Base-by-base conservation (phyloP, 1,140 invertebrate species). In the Agrypnia vestita region DNA sequence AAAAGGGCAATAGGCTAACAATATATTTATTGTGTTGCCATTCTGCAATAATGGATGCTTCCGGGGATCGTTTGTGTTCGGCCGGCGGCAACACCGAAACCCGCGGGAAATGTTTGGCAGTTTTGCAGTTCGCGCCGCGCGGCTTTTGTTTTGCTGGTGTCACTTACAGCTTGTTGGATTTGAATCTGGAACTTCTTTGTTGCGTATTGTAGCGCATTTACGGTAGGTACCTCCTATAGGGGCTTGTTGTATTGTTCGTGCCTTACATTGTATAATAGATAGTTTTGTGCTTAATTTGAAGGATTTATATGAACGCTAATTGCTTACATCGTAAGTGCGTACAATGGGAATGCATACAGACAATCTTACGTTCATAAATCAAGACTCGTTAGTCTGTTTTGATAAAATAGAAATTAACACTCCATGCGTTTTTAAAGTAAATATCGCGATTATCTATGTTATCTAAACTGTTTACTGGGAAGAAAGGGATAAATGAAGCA, bases 1-100 rank as follows among this genome's bases (percentile, higher is more conserved):
- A 61, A 81, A 80, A 61, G 73, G 43, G 73, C 79, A 80, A 67
- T 69, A n/a, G 69, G 47, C 21, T 47, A 67, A 78, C 76, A 78
- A 78, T 71, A 35, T 13, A 17, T 43, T 35, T 64, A 71, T 78
- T 78, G 76, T 78, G 62, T 61, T 21, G 35, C 53, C 56, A 67
- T 59, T 44, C 61, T 55, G 76, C 49, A 10, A 46, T 75, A 75
- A 74, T 75, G 59, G 72, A 53, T 62, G 56, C 78, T 80, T 81
- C 72, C 74, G 74, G 78, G 21, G 46, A 53, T 55, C 51, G 15
- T 71, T 79, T 72, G 46, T 47, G 19, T 67, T 55, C 46, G 21
- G 69, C 44, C 46, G 64, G 64, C 46, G 64, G 64, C 64, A 46
- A 69, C 64, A 49, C 44, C 46, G 44, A n/a, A 69, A 19, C 17